phyloP scores from a whole-genome alignment of 2,113 vertebrate genomes.

The Bothrops jararaca region DNA sequence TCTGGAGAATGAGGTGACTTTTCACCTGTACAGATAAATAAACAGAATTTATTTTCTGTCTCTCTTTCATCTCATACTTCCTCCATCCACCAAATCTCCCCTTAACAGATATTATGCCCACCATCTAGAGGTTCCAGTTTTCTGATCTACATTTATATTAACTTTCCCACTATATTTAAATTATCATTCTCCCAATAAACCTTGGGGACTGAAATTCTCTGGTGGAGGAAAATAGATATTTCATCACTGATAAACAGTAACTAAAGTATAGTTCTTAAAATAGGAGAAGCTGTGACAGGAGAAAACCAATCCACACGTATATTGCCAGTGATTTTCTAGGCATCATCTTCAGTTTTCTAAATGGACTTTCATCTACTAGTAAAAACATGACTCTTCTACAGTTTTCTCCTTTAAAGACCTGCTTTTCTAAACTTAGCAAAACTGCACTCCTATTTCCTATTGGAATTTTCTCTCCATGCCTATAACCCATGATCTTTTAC shows the following conservation, averaged over 20 bases:
- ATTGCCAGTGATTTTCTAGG: background rate
- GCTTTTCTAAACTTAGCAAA: background rate
- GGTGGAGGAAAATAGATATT: background rate
- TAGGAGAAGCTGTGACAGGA: background rate
- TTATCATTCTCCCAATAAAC: background rate
- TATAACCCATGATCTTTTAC: background rate
- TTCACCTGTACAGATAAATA: background rate
- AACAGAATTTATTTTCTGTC: background rate
- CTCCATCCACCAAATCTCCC: background rate
- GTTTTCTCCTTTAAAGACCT: background rate
- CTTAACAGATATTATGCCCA: background rate
- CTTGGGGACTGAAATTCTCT: background rate
- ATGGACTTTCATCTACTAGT: background rate
- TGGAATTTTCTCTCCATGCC: background rate
- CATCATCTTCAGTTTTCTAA: background rate
- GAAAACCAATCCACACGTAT: background rate
- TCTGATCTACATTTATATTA: background rate
- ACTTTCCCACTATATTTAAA: background rate
- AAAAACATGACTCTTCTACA: background rate
- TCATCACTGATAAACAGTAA: background rate
- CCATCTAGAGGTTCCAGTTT: background rate
- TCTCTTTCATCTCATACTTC: background rate
- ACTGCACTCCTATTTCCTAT: background rate
- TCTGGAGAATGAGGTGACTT: background rate
- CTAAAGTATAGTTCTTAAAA: background rate